phyloP scores from a whole-genome alignment of 2,113 vertebrate genomes.

The Notiomystis cincta region DNA sequence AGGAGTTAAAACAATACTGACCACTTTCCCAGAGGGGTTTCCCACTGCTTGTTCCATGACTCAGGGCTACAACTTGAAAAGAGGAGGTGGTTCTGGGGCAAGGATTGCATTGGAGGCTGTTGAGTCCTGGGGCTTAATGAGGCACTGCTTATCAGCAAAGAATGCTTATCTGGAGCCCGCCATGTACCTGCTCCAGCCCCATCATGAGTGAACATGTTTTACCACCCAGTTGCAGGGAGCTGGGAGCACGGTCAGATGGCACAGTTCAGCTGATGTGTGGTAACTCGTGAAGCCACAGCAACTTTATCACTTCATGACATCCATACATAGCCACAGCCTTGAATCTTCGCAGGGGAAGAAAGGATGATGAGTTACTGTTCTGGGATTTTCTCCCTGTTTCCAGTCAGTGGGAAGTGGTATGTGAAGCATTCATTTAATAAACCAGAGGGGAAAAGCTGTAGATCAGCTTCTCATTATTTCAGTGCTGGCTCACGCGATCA shows the following conservation, averaged over 20 bases:
- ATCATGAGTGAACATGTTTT: constrained; percentile 55
- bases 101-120: constrained; percentile 17
- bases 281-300: constrained; percentile 48
- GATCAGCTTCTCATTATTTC: constrained; percentile 65
- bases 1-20: not conserved
- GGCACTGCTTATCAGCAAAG: constrained; percentile 50
- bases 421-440: constrained; percentile 57
- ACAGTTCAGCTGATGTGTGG: not conserved
- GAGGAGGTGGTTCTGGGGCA: constrained; percentile 18
- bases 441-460: constrained; percentile 61
- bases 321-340: constrained; percentile 64
- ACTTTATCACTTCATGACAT: constrained; percentile 62
- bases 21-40: not conserved
- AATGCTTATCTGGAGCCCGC: constrained; percentile 26
- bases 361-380: constrained; percentile 59
- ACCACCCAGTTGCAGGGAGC: constrained; percentile 52
- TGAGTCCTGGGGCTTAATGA: constrained; percentile 62
- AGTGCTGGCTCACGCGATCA: constrained; percentile 33
- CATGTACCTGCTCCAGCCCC: constrained; percentile 47
- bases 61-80: not conserved
- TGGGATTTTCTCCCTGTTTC: constrained; percentile 56
- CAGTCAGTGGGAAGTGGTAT: constrained; percentile 57
- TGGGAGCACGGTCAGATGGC: not conserved
- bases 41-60: not conserved
- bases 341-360: constrained; percentile 41